Conservation (phyloP, 2,797 vertebrate species). For the Argyrosomus regius region DNA sequence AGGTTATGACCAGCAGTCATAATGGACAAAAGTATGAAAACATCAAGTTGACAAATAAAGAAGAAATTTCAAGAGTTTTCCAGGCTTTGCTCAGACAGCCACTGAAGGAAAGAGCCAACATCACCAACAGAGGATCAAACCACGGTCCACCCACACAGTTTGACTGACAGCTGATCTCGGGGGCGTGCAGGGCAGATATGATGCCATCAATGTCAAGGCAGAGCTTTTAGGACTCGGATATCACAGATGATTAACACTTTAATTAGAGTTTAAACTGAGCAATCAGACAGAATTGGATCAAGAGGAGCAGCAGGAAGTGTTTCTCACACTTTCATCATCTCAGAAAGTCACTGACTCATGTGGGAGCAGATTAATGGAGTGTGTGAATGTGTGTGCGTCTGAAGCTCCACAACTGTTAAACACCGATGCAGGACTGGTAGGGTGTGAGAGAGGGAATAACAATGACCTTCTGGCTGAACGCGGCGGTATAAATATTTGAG, state of each 20-base stretch:
- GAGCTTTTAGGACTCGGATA: constrained; percentile 21
- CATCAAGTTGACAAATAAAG: neutral
- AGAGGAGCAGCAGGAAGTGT: constrained; percentile 36
- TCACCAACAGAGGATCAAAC: neutral
- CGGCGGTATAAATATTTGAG: constrained; percentile 29
- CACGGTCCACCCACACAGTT: neutral
- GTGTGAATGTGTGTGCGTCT: constrained; percentile 19
- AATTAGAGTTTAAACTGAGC: constrained; percentile 32
- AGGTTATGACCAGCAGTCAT: neutral
- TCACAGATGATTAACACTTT: constrained; percentile 4
- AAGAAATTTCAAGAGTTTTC: neutral
- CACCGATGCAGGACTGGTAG: constrained; percentile 3
- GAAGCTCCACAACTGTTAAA: neutral
- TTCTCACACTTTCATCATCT: constrained; percentile 72
- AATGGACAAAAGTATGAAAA: neutral
- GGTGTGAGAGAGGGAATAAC: constrained; percentile 16
- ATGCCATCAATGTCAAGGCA: neutral
- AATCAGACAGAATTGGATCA: constrained; percentile 30
- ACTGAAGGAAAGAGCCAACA: neutral
- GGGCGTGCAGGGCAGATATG: neutral
- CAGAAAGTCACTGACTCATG: constrained; percentile 47
- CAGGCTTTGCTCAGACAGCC: neutral
- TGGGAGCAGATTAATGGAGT: constrained; percentile 56
- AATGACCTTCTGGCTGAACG: constrained; percentile 16
- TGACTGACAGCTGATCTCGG: constrained; percentile 8